phyloP scores from a whole-genome alignment of 2,888 invertebrate species.

The Oxystoma pomonae region DNA sequence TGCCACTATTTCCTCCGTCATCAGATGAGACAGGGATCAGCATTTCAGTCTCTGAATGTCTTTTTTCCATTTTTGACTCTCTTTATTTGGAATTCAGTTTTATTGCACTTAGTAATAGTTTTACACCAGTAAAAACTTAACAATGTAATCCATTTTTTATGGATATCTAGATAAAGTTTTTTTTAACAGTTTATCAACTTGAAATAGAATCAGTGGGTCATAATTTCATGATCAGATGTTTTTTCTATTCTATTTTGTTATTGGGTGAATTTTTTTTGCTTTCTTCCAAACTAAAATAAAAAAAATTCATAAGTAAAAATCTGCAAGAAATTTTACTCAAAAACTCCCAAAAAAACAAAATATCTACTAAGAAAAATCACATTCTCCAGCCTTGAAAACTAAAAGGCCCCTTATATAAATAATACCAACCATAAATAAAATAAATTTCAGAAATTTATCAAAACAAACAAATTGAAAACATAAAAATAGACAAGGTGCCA shows the following conservation, averaged over 20 bases:
- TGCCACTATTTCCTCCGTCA: conserved; percentile 66
- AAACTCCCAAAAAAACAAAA: too few relatives aligned
- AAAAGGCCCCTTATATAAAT: background rate
- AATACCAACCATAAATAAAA: background rate
- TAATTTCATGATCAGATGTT: too few relatives aligned
- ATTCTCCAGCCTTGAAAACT: background rate
- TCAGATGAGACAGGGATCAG: conserved; percentile 46
- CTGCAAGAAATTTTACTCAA: too few relatives aligned
- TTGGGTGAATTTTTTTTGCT: background rate
- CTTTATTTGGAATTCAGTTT: background rate
- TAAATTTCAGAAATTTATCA: background rate
- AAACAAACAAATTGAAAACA: background rate
- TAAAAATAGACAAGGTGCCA: background rate
- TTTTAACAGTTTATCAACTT: too few relatives aligned
- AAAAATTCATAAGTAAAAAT: background rate
- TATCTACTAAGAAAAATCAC: background rate
- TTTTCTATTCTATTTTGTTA: too few relatives aligned
- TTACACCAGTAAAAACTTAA: too few relatives aligned
- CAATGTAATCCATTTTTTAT: too few relatives aligned
- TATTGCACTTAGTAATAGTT: background rate
- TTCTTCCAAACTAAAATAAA: background rate
- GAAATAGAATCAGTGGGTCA: too few relatives aligned
- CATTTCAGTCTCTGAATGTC: conserved; percentile 1
- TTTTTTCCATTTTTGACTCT: background rate
- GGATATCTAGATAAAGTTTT: too few relatives aligned